A percentile compares a stretch with the other conserved stretches of the same genome.
Conservation (phyloP, 2,797 vertebrate species). For the Adelosebastes latens region DNA sequence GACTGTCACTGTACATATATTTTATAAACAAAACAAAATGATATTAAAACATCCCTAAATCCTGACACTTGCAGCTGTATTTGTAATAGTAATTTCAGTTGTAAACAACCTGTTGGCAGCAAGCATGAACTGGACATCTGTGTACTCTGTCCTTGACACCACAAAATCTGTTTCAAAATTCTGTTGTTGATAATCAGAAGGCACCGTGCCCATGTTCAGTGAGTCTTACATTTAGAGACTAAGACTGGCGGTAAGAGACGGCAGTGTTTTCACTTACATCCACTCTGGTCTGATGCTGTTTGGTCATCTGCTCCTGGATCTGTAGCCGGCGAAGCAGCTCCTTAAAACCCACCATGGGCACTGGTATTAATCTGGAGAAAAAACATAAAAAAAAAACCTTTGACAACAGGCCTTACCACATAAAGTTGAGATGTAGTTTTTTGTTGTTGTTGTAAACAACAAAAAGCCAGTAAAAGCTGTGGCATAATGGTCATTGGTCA, state of each 20-base stretch:
- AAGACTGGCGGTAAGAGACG: background rate
- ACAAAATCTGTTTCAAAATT: constrained; percentile 20
- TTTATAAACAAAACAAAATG: background rate
- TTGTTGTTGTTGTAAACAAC: background rate
- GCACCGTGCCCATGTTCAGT: background rate
- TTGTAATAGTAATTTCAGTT: background rate
- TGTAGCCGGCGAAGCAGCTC: constrained; percentile 94
- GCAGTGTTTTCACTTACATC: constrained; percentile 86
- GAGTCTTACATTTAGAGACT: background rate
- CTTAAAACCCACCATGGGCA: constrained; percentile 98
- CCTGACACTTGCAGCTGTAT: background rate
- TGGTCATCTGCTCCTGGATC: constrained; percentile 99
- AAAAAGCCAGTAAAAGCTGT: background rate
- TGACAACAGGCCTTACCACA: background rate
- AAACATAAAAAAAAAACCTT: background rate
- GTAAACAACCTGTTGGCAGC: constrained; percentile 40
- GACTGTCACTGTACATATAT: background rate
- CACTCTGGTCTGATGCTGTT: constrained; percentile 96
- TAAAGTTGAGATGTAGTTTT: background rate
- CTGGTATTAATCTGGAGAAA: constrained; percentile 90
- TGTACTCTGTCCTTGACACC: constrained; percentile 39
- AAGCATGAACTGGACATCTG: constrained; percentile 42
- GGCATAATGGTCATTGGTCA: background rate
- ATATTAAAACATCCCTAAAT: background rate
- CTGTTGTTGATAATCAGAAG: constrained; percentile 15